Evolutionary conservation across 2,888 invertebrate species (phyloP).

Genomic region (Torymus auratus): DNA sequence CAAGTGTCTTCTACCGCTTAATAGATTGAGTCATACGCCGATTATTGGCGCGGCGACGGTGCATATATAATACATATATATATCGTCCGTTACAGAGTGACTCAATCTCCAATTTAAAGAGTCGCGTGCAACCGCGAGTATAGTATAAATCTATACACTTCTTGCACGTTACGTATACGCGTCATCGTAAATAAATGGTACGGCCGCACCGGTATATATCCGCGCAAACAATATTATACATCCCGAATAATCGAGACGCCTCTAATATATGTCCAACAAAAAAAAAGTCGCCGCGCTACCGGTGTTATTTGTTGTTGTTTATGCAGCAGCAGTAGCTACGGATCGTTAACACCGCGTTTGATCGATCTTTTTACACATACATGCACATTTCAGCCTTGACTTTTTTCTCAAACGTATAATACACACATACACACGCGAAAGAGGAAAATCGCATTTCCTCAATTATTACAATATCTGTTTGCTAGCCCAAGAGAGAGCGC

Average conservation of each 20-base stretch:
- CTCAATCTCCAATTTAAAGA: not conserved
- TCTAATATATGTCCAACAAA: too few species aligned
- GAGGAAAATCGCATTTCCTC: constrained; percentile 32
- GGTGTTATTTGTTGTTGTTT: too few species aligned
- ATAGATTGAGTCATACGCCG: constrained; percentile 45
- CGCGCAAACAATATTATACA: too few species aligned
- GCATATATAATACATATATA: not conserved
- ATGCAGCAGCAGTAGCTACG: too few species aligned
- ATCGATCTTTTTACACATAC: too few species aligned
- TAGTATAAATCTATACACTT: not conserved
- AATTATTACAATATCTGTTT: constrained; percentile 8
- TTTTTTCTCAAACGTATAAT: not conserved
- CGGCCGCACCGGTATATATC: too few species aligned
- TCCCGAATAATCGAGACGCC: too few species aligned
- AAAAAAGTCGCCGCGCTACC: too few species aligned
- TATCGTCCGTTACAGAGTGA: not conserved
- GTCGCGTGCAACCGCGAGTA: not conserved
- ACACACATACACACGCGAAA: not conserved
- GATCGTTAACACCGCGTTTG: too few species aligned
- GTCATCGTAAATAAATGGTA: too few species aligned
- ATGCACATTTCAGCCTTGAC: not conserved
- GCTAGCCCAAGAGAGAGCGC: too few species aligned
- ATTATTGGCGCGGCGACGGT: constrained; percentile 35
- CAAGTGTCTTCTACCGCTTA: constrained; percentile 21
- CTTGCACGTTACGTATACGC: too few species aligned